These are phyloP conservation scores for Apocrypta bakeri DNA, from an alignment of 1,140 invertebrate genomes.

Conservation along the genomic window DNA sequence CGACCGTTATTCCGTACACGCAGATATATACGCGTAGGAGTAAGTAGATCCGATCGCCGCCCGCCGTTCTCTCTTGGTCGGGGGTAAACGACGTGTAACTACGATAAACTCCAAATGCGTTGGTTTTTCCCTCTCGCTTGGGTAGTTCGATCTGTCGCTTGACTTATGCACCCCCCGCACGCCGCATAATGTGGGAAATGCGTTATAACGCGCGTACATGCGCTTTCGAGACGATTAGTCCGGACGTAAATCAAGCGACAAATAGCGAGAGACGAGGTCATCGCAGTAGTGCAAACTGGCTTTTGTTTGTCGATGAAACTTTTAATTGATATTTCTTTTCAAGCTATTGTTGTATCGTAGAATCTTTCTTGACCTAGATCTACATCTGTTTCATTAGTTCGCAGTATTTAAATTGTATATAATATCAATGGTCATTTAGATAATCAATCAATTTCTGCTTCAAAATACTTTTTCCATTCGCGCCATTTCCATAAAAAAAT, in stretches of 20 bases:
- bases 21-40: not conserved
- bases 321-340: not conserved
- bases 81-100: not conserved
- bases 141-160: not conserved
- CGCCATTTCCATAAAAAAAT: not conserved
- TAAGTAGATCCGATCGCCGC: not conserved
- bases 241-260: slow-evolving; percentile 15
- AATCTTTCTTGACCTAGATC: too few species aligned
- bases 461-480: not conserved
- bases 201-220: not conserved
- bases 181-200: slow-evolving; percentile 2
- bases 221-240: slow-evolving; percentile 20
- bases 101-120: not conserved
- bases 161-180: not conserved
- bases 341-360: not conserved
- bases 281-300: not conserved
- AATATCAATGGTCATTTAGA: too few species aligned
- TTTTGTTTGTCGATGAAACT: slow-evolving; percentile 15
- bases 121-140: not conserved
- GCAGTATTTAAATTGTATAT: too few species aligned
- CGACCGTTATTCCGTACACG: not conserved
- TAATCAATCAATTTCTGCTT: too few species aligned
- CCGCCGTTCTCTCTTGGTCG: not conserved
- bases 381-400: too few species aligned
- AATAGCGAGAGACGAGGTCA: not conserved